Evolutionary conservation across 2,888 invertebrate genomes (phyloP), one percentile per base, ranked within the genome.

Genomic region (Melanostoma scalare): DNA sequence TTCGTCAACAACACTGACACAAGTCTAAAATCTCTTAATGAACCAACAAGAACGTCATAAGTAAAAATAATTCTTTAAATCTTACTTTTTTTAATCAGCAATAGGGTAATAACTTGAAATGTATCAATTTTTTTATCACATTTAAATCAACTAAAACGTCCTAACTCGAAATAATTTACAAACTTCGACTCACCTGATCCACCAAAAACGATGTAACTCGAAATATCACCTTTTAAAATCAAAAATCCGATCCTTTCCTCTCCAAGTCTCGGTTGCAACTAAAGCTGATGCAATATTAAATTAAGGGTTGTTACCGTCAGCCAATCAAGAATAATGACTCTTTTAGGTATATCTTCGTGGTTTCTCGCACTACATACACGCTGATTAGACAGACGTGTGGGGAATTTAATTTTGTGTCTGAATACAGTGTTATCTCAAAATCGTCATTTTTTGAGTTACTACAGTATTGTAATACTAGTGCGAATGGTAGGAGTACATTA

Each of bases 91-190:
- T n/a, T n/a, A n/a, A n/a, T n/a, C n/a, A n/a, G n/a, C n/a, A n/a
- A n/a, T n/a, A n/a, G n/a, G n/a, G n/a, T n/a, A n/a, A n/a, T n/a
- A n/a, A n/a, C n/a, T 20, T 20, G 20, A 20, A 20, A 20, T 20
- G 20, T 20, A 20, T 20, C 20, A 20, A 20, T 20, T 20, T 20
- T 20, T 20, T 20, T 20, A 20, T 20, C 20, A 20, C 20, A 20
- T 20, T 42, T 82, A 46, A 63, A 53, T 63, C 42, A 63, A 73
- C 52, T 73, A 73, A 61, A 73, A 73, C 36, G 52, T 44, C 1
- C 20, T 20, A 20, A 20, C 20, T 20, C 20, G 20, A 20, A 20
- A 20, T 20, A 20, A 67, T 35, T 67, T 60, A 33, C 61, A 48
- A 55, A 56, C 63, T 35, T 69, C 65, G 73, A 61, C 74, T 20